Evolutionary conservation across 2,797 vertebrate genomes (phyloP).

Genomic region (Enteromius viviparus): DNA sequence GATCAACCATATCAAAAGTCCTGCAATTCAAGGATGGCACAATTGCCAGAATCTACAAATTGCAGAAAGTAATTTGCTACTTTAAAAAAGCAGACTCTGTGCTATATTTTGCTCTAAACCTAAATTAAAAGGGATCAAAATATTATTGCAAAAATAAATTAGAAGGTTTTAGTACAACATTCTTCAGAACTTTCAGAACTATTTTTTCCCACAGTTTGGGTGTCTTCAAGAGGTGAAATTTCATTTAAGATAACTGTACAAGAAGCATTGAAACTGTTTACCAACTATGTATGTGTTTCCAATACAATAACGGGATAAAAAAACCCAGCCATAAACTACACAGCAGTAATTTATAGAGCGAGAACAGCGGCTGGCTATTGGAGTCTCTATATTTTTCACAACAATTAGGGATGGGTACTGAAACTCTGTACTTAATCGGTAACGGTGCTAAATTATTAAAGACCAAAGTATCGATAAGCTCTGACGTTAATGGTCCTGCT

Average conservation of each 20-base stretch:
- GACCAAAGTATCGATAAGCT: too few relatives aligned
- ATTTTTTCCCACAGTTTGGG: background rate
- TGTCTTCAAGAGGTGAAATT: background rate
- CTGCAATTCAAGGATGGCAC: background rate
- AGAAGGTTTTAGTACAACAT: background rate
- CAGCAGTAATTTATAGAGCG: background rate
- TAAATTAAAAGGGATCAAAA: background rate
- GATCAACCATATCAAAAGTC: background rate
- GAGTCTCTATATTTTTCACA: background rate
- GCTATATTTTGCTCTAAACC: background rate
- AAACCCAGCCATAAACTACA: background rate
- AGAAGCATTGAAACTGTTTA: background rate
- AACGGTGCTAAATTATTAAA: too few relatives aligned
- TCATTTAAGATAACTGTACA: background rate
- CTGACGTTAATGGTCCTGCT: too few relatives aligned
- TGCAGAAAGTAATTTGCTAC: background rate
- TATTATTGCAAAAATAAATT: background rate
- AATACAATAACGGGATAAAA: background rate
- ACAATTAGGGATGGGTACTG: background rate
- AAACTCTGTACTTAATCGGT: too few relatives aligned
- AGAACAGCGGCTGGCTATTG: background rate
- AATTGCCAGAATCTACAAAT: background rate
- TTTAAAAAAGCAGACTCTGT: background rate
- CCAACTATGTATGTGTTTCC: background rate
- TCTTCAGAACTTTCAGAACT: background rate